These are phyloP conservation scores for Protophormia terraenovae DNA, from an alignment of 2,888 invertebrate species.

Conservation along the genomic window DNA sequence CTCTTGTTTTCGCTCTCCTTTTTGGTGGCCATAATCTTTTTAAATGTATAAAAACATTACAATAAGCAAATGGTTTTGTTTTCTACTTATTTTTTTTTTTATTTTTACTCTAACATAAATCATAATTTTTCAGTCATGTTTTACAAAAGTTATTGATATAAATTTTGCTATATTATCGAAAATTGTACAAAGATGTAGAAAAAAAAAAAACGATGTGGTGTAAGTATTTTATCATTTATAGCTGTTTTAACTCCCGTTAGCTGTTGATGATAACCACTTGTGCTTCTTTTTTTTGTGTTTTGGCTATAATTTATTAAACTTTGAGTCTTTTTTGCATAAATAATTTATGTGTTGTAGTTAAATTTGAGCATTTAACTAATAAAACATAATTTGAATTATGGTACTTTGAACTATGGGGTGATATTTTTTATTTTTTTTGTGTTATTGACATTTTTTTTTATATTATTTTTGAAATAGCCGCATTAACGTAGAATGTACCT, in stretches of 20 bases:
- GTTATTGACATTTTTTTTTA: constrained; percentile 1
- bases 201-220: neutral
- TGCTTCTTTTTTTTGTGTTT: constrained; percentile 56
- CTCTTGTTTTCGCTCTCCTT: neutral
- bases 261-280: constrained; percentile 54
- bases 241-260: constrained; percentile 23
- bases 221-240: neutral
- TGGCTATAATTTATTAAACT: constrained; percentile 52
- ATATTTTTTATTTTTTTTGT: neutral
- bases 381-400: constrained; percentile 43
- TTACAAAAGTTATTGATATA: constrained; percentile 67
- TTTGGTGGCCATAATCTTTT: constrained; percentile 24
- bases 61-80: constrained; percentile 49
- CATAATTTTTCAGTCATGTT: constrained; percentile 65
- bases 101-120: constrained; percentile 47
- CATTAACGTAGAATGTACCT: neutral
- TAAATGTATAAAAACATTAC: constrained; percentile 26
- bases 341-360: constrained; percentile 52
- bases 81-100: neutral
- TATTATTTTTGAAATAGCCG: no score
- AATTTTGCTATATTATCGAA: constrained; percentile 53
- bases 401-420: neutral
- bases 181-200: neutral
- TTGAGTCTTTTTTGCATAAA: constrained; percentile 46
- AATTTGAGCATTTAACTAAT: constrained; percentile 45